A percentile compares a stretch with the other conserved stretches of the same genome.
These are phyloP conservation scores for Spizaetus ornatus DNA, from an alignment of 2,113 vertebrate species.

Conservation along the genomic window DNA sequence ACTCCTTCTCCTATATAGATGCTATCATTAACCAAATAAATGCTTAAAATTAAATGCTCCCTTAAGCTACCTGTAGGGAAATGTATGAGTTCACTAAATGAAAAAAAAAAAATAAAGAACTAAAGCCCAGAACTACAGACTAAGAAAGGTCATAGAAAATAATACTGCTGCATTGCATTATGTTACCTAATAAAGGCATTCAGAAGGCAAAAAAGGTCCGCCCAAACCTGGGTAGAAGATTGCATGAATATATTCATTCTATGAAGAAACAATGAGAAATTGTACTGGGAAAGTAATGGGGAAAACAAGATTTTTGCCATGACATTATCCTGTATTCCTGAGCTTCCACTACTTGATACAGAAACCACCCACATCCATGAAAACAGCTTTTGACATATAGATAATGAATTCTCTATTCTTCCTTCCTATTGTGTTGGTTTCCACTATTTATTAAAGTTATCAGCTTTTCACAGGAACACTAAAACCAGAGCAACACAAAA, in stretches of 20 bases:
- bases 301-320: background rate
- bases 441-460: background rate
- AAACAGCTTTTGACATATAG: background rate
- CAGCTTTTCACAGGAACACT: background rate
- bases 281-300: background rate
- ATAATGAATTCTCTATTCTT: constrained; percentile 9
- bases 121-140: background rate
- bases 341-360: background rate
- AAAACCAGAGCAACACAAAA: background rate
- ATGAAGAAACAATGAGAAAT: background rate
- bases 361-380: background rate
- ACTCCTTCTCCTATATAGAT: background rate
- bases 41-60: constrained; percentile 30
- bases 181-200: background rate
- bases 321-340: background rate
- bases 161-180: background rate
- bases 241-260: constrained; percentile 28
- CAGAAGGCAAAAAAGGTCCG: background rate
- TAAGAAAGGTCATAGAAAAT: background rate
- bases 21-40: constrained; percentile 1
- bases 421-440: background rate
- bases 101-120: background rate
- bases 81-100: background rate
- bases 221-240: background rate
- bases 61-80: background rate